Evolutionary conservation across 1,140 invertebrate genomes (phyloP).

Genomic region (Cylas formicarius): DNA sequence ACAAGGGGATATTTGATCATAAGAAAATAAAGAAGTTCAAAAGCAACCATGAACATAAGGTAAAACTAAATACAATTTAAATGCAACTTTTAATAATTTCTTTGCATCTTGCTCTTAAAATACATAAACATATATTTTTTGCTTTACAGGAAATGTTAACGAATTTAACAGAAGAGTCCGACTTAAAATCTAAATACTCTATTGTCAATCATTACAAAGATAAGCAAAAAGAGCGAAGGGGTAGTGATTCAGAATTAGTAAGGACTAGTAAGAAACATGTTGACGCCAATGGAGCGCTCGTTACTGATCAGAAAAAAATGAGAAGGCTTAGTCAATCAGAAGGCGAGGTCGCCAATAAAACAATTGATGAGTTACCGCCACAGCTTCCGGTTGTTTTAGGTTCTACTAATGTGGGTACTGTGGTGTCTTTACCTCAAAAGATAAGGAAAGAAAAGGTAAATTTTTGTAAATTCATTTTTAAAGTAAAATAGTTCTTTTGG

Average conservation of each 20-base stretch:
- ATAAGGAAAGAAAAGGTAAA: constrained; percentile 35
- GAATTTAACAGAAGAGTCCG: constrained; percentile 15
- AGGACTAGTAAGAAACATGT: constrained; percentile 41
- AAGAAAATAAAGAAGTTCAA: constrained; percentile 42
- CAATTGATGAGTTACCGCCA: constrained; percentile 25
- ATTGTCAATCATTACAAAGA: constrained; percentile 37
- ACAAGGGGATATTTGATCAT: no score
- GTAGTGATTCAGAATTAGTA: constrained; percentile 44
- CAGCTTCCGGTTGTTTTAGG: constrained; percentile 46
- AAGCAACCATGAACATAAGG: constrained; percentile 37
- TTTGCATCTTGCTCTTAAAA: not conserved
- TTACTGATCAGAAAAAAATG: constrained; percentile 48
- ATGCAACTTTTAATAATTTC: no score
- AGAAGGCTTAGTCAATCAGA: constrained; percentile 45
- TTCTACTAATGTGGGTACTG: constrained; percentile 57
- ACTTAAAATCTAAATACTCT: constrained; percentile 23
- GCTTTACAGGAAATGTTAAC: constrained; percentile 18
- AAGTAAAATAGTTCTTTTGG: not conserved
- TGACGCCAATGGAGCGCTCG: constrained; percentile 42
- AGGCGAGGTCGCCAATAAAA: constrained; percentile 22
- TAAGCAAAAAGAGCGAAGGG: constrained; percentile 43
- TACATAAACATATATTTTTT: constrained; percentile 3
- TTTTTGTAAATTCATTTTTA: not conserved
- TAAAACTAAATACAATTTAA: constrained; percentile 7
- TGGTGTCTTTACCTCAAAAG: constrained; percentile 41